These are phyloP conservation scores for Epizoanthus ramosus DNA, from an alignment of 92 coral and sea anemone species.

Conservation along the genomic window DNA sequence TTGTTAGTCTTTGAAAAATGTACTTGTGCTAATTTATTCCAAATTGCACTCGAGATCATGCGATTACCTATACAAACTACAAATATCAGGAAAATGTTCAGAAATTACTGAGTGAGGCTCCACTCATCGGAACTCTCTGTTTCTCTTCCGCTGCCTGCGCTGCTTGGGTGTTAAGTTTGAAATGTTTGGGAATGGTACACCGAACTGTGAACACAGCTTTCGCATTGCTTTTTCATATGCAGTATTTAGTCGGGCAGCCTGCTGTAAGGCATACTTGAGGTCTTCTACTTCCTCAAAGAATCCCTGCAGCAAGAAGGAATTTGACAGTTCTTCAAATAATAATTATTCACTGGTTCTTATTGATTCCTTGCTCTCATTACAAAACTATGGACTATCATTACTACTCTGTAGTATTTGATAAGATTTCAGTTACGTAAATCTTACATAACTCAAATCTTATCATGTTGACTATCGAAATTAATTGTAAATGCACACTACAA, in stretches of 20 bases:
- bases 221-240: conserved; percentile 86
- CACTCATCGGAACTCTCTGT: conserved; percentile 49
- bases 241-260: conserved; percentile 82
- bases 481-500: too few relatives aligned
- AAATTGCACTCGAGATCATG: too few relatives aligned
- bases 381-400: too few relatives aligned
- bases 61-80: too few relatives aligned
- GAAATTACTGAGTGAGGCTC: not conserved
- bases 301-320: conserved; percentile 52
- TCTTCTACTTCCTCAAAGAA: conserved; percentile 93
- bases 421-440: too few relatives aligned
- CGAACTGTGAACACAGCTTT: conserved; percentile 80
- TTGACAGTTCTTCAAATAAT: not conserved
- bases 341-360: not conserved
- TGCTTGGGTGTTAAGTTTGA: conserved; percentile 59
- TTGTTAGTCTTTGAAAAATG: too few relatives aligned
- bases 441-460: too few relatives aligned
- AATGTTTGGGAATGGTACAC: conserved; percentile 70
- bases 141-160: conserved; percentile 50
- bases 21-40: too few relatives aligned
- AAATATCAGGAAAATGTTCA: too few relatives aligned
- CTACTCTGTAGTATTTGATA: too few relatives aligned
- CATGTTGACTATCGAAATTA: too few relatives aligned
- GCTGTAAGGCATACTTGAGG: conserved; percentile 85
- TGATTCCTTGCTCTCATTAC: too few relatives aligned